phyloP scores from a whole-genome alignment of 2,888 invertebrate species.

The Caenorhabditis wallacei region DNA sequence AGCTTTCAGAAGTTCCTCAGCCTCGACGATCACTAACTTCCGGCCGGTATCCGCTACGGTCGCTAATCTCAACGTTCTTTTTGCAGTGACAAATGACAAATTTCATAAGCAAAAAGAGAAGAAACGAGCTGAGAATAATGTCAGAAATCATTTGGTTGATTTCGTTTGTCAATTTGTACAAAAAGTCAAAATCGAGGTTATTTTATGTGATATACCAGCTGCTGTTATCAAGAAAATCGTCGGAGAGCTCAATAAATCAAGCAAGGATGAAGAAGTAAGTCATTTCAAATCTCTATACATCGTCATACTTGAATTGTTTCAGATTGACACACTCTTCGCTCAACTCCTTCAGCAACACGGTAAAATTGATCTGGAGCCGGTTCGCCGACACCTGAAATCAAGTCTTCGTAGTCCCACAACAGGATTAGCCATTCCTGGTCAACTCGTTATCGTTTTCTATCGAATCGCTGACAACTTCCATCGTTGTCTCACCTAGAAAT shows the following conservation, averaged over 20 bases:
- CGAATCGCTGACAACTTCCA: slow-evolving; percentile 40
- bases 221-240: slow-evolving; percentile 64
- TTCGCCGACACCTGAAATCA: slow-evolving; percentile 22
- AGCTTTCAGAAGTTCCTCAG: slow-evolving; percentile 44
- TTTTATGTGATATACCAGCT: slow-evolving; percentile 56
- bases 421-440: not conserved
- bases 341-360: slow-evolving; percentile 29
- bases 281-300: not conserved
- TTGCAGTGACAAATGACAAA: slow-evolving; percentile 7
- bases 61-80: slow-evolving; percentile 33
- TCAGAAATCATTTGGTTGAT: slow-evolving; percentile 44
- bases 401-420: slow-evolving; percentile 12
- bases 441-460: slow-evolving; percentile 32
- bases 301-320: slow-evolving; percentile 3
- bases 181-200: slow-evolving; percentile 61
- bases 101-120: slow-evolving; percentile 39
- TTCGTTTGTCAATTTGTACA: slow-evolving; percentile 45
- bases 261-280: slow-evolving; percentile 27
- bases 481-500: slow-evolving; percentile 45
- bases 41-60: not conserved
- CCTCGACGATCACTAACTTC: slow-evolving; percentile 15
- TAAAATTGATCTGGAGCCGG: slow-evolving; percentile 13
- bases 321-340: slow-evolving; percentile 47
- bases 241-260: slow-evolving; percentile 47
- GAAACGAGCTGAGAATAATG: slow-evolving; percentile 43